Evolutionary conservation across 2,797 vertebrate genomes (phyloP), one percentile per base, ranked within the genome.

Genomic region (Semaprochilodus insignis): DNA sequence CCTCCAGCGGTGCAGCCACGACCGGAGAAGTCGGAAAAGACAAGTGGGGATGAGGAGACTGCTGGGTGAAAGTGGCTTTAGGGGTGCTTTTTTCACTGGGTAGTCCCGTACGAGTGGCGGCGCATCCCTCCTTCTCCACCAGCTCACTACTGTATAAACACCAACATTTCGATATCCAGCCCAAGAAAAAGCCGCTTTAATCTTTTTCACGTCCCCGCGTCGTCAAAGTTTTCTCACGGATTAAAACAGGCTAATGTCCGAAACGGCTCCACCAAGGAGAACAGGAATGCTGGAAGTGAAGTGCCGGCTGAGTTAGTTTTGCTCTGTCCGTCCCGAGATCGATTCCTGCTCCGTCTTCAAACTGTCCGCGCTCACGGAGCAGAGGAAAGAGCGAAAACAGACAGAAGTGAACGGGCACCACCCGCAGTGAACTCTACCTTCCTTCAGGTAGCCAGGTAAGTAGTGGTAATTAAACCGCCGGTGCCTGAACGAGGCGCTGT

Each of bases 111-210:
- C 17, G 57, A 82, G 57, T 48, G 57, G n/a, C 87, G 74, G 77
- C 83, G 85, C 87, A 86, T 89, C 83, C 48, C 75, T 82, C 84
- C 17, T 31, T 31, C 31, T 19, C 23, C n/a, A 8, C 11, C 60
- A 48, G 44, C 44, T 16, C 25, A 25, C 25, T 2, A 31, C 63
- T 7, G 62, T 27, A 31, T 4, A 27, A 60, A 60, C 57, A 60
- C 23, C 27, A 25, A 81, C 34, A 75, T 54, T 66, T 10, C 19
- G 15, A 15, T 44, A 74, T 63, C 44, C 63, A 17, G 17, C 17
- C 27, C 63, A 34, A 40, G 31, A 31, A 7, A 27, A 59, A 16
- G 36, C 31, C 16, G 48, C 73, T 78, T 74, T 55, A 74, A 44
- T 40, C 0, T 14, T 62, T 13, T 1, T 17, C 27, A 16, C 14